Base-by-base conservation (phyloP, 2,113 vertebrate genomes). In the Podarcis muralis region DNA sequence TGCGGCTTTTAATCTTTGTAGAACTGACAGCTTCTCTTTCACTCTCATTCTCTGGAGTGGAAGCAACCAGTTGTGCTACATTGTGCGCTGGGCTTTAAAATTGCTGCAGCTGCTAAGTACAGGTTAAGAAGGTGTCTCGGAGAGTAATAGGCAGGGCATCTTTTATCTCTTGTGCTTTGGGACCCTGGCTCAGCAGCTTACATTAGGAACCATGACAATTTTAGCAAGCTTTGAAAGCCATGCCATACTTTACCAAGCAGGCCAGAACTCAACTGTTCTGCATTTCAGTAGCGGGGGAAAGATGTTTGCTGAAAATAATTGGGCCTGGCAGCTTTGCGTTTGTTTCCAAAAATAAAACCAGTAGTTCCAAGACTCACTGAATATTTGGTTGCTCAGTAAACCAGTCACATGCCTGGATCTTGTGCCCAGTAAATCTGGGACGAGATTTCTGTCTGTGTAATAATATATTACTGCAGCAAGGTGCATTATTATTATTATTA, bases 231-330 rank as follows among this genome's bases (percentile, higher is more conserved):
- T 77, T n/a, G 91, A 93, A 83, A 91, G 66, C 16, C 81, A 88
- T 75, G 91, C 90, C 84, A 91, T 68, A 57, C 87, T 78, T 92
- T 66, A 91, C 87, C 89, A 87, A 40, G 76, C 87, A 68, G 90
- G 95, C 94, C 95, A 91, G 95, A 96, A 95, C 94, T 96, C 94
- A 93, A 53, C 94, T 86, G 84, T 92, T 94, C 92, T 95, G 89
- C 94, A 93, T 95, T 95, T 94, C 91, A 83, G 94, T 93, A 95
- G 95, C 94, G 95, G 94, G 48, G 18, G 69, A 95, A 96, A 96
- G 95, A 96, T 92, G 94, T 94, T 88, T 97, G 95, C 96, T 97
- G 97, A 96, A 96, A 97, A 96, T 97, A 97, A 97, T 97, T 97
- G 95, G 92, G 92, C 90, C 94, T 96, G 97, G 96, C 97, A 97